phyloP scores from a whole-genome alignment of 2,797 vertebrate species.

The Poecilia wingei region DNA sequence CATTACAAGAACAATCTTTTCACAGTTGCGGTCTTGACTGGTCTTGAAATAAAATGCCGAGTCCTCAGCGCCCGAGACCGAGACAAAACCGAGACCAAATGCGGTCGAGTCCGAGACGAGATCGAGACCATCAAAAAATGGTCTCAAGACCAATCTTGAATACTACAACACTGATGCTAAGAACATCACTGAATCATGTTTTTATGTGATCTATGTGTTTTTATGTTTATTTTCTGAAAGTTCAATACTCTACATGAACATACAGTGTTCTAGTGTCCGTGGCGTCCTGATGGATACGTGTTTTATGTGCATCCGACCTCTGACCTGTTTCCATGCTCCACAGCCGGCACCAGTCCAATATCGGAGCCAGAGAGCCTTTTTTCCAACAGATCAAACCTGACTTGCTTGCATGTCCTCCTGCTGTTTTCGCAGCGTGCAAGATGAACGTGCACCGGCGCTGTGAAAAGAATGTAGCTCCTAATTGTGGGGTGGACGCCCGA shows the following conservation, averaged over 20 bases:
- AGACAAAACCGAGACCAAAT: too few species aligned
- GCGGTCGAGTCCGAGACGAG: too few species aligned
- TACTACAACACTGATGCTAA: not conserved
- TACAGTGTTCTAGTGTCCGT: not conserved
- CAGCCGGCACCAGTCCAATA: not conserved
- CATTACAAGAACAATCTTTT: too few species aligned
- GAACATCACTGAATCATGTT: not conserved
- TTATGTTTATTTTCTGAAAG: not conserved
- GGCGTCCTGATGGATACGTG: not conserved
- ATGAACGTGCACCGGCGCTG: conserved; percentile 99
- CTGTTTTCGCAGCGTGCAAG: conserved; percentile 89
- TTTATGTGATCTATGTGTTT: not conserved
- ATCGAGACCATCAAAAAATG: too few species aligned
- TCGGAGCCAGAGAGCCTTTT: not conserved
- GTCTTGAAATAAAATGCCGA: too few species aligned
- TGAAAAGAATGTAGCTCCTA: conserved; percentile 96
- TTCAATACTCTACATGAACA: not conserved
- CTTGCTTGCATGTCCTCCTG: not conserved
- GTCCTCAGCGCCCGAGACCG: too few species aligned
- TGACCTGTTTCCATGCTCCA: not conserved
- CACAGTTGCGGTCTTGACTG: too few species aligned
- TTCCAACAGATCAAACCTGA: not conserved
- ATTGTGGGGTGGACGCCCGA: conserved; percentile 96
- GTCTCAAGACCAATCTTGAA: too few species aligned
- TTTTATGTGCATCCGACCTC: not conserved